Conservation (phyloP, 2,888 invertebrate genomes). For the Eilema sororculum region DNA sequence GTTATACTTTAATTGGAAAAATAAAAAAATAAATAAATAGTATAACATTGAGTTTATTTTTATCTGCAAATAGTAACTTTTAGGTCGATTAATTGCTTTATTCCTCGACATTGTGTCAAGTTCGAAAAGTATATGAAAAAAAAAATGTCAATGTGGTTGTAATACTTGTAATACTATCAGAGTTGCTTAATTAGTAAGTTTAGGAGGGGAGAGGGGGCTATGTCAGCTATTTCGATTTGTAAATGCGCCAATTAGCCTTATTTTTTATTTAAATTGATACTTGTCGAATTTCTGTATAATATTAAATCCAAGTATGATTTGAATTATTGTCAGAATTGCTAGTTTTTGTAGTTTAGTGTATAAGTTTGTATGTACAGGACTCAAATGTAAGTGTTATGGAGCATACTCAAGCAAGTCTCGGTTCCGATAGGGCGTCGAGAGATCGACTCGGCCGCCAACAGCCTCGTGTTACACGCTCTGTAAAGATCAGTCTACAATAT, state of each 20-base stretch:
- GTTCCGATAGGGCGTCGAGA: conserved; percentile 20
- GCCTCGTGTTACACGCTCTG: conserved; percentile 61
- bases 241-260: not conserved
- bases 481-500: conserved; percentile 83
- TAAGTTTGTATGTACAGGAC: conserved; percentile 34
- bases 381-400: conserved; percentile 23
- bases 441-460: conserved; percentile 21
- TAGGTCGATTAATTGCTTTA: not conserved
- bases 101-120: not conserved
- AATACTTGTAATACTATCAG: not conserved
- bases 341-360: conserved; percentile 23
- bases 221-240: not conserved
- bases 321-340: not conserved
- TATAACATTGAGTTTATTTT: not conserved
- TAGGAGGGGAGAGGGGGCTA: not conserved
- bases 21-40: not conserved
- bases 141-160: too few species aligned
- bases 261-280: not conserved
- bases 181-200: not conserved
- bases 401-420: not conserved
- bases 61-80: not conserved
- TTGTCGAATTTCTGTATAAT: not conserved
- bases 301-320: not conserved
- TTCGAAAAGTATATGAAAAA: not conserved
- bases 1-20: not conserved